phyloP scores from a whole-genome alignment of 2,113 vertebrate genomes.

The Pseudorectes ferrugineus region DNA sequence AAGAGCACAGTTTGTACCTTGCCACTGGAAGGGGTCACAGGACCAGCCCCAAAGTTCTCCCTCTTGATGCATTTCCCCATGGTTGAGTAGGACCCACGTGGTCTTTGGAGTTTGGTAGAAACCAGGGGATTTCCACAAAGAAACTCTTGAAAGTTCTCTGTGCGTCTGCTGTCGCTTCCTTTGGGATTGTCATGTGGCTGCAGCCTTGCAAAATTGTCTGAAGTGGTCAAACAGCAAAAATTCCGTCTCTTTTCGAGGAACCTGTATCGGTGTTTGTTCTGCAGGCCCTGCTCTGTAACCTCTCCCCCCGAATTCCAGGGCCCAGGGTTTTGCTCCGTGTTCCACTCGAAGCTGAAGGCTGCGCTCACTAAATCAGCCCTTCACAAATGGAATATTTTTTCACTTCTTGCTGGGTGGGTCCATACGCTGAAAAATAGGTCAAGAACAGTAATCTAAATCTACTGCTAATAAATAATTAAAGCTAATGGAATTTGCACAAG shows the following conservation, averaged over 20 bases:
- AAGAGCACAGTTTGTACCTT: neutral
- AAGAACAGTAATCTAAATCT: slow-evolving; percentile 80
- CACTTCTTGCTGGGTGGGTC: slow-evolving; percentile 71
- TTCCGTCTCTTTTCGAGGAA: slow-evolving; percentile 1
- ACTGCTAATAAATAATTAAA: slow-evolving; percentile 86
- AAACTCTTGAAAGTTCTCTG: neutral
- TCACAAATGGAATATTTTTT: slow-evolving; percentile 72
- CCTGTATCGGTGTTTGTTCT: slow-evolving; percentile 23
- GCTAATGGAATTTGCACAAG: slow-evolving; percentile 83
- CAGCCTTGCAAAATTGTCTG: neutral
- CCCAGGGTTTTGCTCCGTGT: slow-evolving; percentile 45
- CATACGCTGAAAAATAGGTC: slow-evolving; percentile 76
- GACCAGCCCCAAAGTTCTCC: neutral
- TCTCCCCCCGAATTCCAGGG: neutral
- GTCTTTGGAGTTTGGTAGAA: neutral
- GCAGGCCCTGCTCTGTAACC: neutral
- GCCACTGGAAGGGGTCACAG: neutral
- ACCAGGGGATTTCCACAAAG: neutral
- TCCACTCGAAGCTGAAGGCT: slow-evolving; percentile 33
- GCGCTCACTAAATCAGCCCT: slow-evolving; percentile 50
- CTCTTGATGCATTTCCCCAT: rapidly evolving
- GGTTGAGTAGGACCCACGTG: rapidly evolving
- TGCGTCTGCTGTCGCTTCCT: neutral
- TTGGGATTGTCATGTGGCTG: neutral
- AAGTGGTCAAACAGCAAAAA: slow-evolving; percentile 9